Base-by-base conservation (phyloP, 1,140 invertebrate genomes). In the Hermetia illucens region DNA sequence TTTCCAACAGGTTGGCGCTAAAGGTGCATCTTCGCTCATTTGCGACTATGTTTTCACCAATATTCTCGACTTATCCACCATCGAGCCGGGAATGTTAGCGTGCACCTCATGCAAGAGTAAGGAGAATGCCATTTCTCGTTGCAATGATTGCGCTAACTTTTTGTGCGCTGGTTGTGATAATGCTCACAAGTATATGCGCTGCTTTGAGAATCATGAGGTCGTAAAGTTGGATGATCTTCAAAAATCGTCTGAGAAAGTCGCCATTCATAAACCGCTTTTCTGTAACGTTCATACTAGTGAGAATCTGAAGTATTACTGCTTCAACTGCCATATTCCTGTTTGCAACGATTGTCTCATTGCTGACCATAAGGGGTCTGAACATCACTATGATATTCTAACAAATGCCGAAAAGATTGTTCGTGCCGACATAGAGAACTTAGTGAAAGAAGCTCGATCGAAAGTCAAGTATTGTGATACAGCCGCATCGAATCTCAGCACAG, bases 171-270 rank as follows among this genome's bases (percentile, higher is more conserved):
- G 89, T 56, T 96, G 91, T 64, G 86, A 92, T 44, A 86, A 82
- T 19, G 91, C 90, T 32, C 91, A 96, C 63, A 80, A 89, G 57
- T 83, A 80, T 48, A 94, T 95, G 89, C 71, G 86, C 32, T 91
- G 88, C 62, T 93, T 93, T 61, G 88, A 93, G 61, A 87, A 83
- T 49, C 90, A 94, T 49, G 71, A 84, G 54, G 86, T 91, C 13
- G 74, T 91, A 29, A 75, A 78, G 16, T 84, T 92, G 57, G 86
- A 92, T 51, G 82, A 89, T 41, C 69, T 92, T 47, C 76, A 80
- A 48, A 78, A 78, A 53, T 78, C 75, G 18, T 74, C 77, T 45
- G 78, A 86, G 51, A 68, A 68, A 19, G 50, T 68, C 36, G 74
- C 75, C 18, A 79, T 88, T 42, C 84, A 88, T 46, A 87, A 86